phyloP scores from a whole-genome alignment of 2,888 invertebrate genomes.

The Pollenia labialis region DNA sequence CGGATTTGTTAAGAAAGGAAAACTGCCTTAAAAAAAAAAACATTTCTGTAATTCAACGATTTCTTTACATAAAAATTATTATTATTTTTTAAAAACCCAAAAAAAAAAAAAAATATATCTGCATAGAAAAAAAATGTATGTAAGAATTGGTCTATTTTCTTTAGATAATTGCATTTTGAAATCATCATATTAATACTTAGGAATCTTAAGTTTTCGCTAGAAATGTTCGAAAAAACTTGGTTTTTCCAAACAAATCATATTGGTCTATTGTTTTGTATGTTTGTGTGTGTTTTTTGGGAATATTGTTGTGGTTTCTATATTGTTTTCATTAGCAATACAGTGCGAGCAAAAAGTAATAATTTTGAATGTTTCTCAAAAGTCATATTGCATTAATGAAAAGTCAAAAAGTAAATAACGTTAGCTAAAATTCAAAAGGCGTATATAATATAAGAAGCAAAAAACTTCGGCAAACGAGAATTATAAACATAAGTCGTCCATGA shows the following conservation, averaged over 20 bases:
- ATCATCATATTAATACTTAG: conserved; percentile 62
- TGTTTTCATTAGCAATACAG: conserved; percentile 48
- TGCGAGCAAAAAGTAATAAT: conserved; percentile 26
- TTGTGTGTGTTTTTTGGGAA: background rate
- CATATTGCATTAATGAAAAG: no score
- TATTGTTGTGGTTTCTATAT: conserved; percentile 3
- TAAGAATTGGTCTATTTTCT: conserved; percentile 59
- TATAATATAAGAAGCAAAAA: no score
- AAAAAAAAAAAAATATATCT: conserved; percentile 23
- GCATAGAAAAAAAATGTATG: conserved; percentile 25
- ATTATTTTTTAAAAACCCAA: background rate
- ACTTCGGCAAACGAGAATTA: no score
- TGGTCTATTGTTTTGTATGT: conserved; percentile 68
- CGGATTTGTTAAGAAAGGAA: conserved; percentile 43
- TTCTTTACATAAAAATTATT: no score
- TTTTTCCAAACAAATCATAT: conserved; percentile 61
- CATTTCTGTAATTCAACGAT: background rate
- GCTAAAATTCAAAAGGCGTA: no score
- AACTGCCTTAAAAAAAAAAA: conserved; percentile 1
- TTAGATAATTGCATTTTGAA: conserved; percentile 69
- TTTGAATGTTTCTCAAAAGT: background rate
- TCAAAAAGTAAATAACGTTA: no score
- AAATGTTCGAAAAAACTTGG: conserved; percentile 57
- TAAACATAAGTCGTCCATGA: no score
- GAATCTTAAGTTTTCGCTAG: conserved; percentile 67